Percentiles rank a stretch among this genome's conserved stretches.
phyloP scores from a whole-genome alignment of 1,140 invertebrate species.

The Reticulitermes speratus region DNA sequence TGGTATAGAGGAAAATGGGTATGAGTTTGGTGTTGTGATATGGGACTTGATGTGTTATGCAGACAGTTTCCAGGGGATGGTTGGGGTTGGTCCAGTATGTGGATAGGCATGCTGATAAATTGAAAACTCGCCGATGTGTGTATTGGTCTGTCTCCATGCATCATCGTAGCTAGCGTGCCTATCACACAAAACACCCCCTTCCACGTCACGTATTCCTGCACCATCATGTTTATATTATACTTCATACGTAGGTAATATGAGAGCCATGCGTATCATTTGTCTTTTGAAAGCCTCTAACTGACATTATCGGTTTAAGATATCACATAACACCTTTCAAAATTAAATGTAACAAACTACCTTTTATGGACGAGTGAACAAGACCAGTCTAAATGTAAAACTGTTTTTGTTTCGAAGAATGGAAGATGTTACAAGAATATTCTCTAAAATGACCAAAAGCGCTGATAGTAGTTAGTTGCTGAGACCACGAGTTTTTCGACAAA shows the following conservation, averaged over 20 bases:
- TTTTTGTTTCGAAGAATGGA: no score
- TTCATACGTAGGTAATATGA: neutral
- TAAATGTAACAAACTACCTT: neutral
- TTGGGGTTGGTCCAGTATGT: neutral
- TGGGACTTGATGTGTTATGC: constrained; percentile 5
- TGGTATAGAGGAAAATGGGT: neutral
- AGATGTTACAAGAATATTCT: no score
- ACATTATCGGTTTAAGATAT: neutral
- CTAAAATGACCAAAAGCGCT: no score
- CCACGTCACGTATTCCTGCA: neutral
- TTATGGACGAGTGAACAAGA: no score
- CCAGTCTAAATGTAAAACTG: no score
- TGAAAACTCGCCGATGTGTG: constrained; percentile 9
- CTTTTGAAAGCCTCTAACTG: neutral
- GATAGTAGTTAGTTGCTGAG: no score
- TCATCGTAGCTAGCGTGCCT: neutral
- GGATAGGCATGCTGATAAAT: neutral
- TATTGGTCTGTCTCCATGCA: constrained; percentile 14
- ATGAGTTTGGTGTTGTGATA: neutral
- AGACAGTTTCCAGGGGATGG: neutral
- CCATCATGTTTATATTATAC: neutral
- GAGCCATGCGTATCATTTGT: neutral
- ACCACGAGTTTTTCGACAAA: no score
- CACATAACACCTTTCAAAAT: neutral
- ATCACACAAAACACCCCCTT: neutral